phyloP scores from a whole-genome alignment of 2,113 vertebrate species.

The Sminthopsis crassicaudata region DNA sequence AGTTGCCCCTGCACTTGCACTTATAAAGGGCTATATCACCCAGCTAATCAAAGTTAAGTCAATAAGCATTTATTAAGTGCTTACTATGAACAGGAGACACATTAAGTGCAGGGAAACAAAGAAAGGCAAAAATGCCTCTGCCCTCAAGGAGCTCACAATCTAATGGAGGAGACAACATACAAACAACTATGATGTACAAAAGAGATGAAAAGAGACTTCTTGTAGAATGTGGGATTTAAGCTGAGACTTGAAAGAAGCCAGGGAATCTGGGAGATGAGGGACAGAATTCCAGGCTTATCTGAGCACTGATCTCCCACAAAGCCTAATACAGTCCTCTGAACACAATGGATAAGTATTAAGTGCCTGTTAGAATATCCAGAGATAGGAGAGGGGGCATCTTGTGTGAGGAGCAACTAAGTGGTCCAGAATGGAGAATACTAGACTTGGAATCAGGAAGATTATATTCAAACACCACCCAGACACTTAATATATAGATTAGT shows the following conservation, averaged over 20 bases:
- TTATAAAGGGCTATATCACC: background rate
- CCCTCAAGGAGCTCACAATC: background rate
- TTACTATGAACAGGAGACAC: background rate
- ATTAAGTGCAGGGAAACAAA: background rate
- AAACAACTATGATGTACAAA: background rate
- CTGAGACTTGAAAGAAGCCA: background rate
- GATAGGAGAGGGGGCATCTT: background rate
- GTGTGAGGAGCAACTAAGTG: background rate
- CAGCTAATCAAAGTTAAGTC: background rate
- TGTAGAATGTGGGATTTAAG: background rate
- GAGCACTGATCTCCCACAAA: background rate
- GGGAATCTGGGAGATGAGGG: background rate
- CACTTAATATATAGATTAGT: background rate
- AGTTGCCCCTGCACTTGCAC: too few species aligned
- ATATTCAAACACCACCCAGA: background rate
- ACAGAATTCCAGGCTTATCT: background rate
- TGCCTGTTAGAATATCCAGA: background rate
- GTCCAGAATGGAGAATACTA: background rate
- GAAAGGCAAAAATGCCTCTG: background rate
- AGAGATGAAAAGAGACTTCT: background rate
- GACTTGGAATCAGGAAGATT: background rate
- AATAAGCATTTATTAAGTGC: background rate
- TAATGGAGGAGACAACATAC: background rate
- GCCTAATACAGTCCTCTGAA: background rate
- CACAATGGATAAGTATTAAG: background rate